Percentiles rank a stretch among this genome's conserved stretches.
Evolutionary conservation across 2,797 vertebrate species (phyloP).

Genomic region (Eospalax fontanierii): DNA sequence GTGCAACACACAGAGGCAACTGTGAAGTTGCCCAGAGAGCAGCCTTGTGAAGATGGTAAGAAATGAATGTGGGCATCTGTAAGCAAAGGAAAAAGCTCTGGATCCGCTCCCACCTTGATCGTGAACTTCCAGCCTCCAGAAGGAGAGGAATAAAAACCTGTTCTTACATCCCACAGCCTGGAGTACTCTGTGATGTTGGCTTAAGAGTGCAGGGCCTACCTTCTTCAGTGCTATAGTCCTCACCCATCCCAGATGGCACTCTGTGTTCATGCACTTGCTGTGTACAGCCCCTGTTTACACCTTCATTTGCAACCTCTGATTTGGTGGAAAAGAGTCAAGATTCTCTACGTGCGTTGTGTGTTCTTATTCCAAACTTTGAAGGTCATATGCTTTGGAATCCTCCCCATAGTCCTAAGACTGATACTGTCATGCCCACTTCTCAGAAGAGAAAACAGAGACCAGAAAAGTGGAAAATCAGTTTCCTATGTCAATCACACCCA

Average conservation of each 20-base stretch:
- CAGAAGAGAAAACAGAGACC: constrained; percentile 55
- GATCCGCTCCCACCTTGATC: not conserved
- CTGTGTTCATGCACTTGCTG: no score
- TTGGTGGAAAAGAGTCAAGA: no score
- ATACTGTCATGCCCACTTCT: not conserved
- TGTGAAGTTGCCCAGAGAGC: not conserved
- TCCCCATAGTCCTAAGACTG: not conserved
- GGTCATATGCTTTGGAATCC: not conserved
- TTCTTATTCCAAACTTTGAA: no score
- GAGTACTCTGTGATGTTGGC: no score
- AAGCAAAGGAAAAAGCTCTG: not conserved
- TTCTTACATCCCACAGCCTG: no score
- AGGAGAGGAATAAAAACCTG: no score
- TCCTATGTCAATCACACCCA: not conserved
- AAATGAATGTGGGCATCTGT: not conserved
- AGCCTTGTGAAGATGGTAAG: not conserved
- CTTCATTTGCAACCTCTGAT: no score
- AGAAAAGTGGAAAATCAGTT: constrained; percentile 54
- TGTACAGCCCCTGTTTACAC: no score
- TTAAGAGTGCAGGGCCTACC: no score
- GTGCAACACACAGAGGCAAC: not conserved
- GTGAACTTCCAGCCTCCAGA: not conserved
- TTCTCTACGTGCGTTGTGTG: no score
- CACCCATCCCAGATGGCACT: no score
- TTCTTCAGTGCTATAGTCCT: no score